Conservation (phyloP, 2,113 vertebrate genomes). For the Holacanthus passer region DNA sequence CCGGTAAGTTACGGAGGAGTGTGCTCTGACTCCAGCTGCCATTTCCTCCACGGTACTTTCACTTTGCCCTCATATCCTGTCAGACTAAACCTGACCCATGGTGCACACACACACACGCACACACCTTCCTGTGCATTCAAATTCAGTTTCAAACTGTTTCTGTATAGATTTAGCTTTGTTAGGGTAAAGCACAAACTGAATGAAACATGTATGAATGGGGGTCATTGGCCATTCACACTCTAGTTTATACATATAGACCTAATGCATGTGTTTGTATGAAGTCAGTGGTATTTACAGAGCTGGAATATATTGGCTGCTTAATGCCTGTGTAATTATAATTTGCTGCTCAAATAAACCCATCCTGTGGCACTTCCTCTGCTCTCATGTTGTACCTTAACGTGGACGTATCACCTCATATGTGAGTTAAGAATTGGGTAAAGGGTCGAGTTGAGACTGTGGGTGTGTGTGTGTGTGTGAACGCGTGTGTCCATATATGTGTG, state of each 20-base stretch:
- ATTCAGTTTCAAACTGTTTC: constrained; percentile 20
- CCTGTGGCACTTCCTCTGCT: constrained; percentile 66
- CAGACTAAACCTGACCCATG: constrained; percentile 66
- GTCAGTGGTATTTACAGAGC: constrained; percentile 67
- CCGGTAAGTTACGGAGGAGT: constrained; percentile 46
- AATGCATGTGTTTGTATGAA: constrained; percentile 54
- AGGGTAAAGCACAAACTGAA: constrained; percentile 26
- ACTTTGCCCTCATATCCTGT: constrained; percentile 76
- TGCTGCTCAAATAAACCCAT: constrained; percentile 79
- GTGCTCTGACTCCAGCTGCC: constrained; percentile 67
- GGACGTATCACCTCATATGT: constrained; percentile 14
- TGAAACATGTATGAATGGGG: constrained; percentile 48
- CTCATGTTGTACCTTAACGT: constrained; percentile 41
- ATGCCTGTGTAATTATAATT: constrained; percentile 73
- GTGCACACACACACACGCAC: constrained; percentile 30
- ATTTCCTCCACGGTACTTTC: constrained; percentile 70
- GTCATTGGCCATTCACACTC: constrained; percentile 44
- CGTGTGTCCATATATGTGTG: constrained; percentile 4
- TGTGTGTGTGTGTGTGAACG: constrained; percentile 16
- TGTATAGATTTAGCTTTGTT: constrained; percentile 10
- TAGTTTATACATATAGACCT: constrained; percentile 32
- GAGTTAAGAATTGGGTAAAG: constrained; percentile 57
- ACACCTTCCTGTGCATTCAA: constrained; percentile 1
- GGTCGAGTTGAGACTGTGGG: constrained; percentile 38
- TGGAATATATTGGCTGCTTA: constrained; percentile 57